A percentile compares a stretch with the other conserved stretches of the same genome.
phyloP scores from a whole-genome alignment of 2,113 vertebrate species.

The Trichechus manatus region DNA sequence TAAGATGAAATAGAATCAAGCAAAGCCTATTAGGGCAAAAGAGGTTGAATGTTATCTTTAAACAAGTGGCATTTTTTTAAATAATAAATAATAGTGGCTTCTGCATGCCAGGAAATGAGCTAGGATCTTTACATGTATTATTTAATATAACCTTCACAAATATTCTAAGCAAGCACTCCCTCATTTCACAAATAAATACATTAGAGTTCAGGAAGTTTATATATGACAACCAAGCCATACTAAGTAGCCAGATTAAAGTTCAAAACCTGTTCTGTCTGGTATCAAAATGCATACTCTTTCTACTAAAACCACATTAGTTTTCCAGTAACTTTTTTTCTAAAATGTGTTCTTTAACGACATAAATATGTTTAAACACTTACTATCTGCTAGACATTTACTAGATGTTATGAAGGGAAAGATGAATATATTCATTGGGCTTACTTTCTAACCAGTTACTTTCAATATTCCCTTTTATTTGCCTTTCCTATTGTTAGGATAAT shows the following conservation, averaged over 20 bases:
- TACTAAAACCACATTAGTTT: background rate
- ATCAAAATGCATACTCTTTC: background rate
- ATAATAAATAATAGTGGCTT: background rate
- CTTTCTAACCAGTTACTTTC: slow-evolving; percentile 2
- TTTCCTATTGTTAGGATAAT: background rate
- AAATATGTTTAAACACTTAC: background rate
- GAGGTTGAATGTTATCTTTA: background rate
- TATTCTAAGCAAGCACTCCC: background rate
- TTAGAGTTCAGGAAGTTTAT: background rate
- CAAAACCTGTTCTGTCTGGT: no score
- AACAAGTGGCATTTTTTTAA: background rate
- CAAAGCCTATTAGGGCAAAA: background rate
- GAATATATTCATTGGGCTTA: slow-evolving; percentile 3
- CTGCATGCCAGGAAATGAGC: background rate
- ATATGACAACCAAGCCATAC: background rate
- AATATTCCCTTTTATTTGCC: background rate
- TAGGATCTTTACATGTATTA: background rate
- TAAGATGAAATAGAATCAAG: background rate
- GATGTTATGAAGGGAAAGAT: background rate
- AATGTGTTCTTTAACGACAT: background rate
- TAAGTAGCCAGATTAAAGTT: background rate
- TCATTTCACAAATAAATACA: slow-evolving; percentile 3
- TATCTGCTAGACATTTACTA: background rate
- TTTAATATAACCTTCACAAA: slow-evolving; percentile 19
- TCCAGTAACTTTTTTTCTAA: background rate